Evolutionary conservation across 1,140 invertebrate genomes (phyloP), one percentile per base, ranked within the genome.

Genomic region (Ridgeia piscesae): DNA sequence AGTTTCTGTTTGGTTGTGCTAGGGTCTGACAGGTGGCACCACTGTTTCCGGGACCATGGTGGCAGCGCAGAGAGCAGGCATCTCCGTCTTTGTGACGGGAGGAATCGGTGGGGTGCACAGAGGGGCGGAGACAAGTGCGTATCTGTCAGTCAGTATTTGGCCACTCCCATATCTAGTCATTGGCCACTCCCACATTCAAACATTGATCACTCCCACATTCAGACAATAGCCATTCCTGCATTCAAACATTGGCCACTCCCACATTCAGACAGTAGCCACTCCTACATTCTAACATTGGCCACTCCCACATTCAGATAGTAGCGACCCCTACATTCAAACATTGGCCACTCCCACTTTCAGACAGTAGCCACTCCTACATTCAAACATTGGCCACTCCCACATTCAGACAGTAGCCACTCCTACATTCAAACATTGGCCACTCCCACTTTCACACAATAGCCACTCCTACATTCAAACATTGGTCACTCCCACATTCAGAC

Each of bases 1-100:
- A 17, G 91, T 34, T 42, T 93, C 95, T 34, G 58, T 77, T 77
- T 77, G 58, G 2, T 77, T 77, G 35, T 90, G 17, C 89, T 94
- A 97, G 95, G 96, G 96, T 92, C 94, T 97, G 48, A 97, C 97
- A 96, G 99, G 99, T 14, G 99, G 99, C 1, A 99, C 99, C 0
- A 99, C 99, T 0, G 99, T 99, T 0, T 98, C 99, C 9, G 98
- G 97, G 8, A 99, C 99, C 6, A 98, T 99, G 96, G 96, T 98
- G 21, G 96, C 98, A 27, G 98, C 99, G 2, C 96, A 98, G 89
- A 95, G 97, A 93, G 97, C 97, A 48, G 98, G 97, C 14, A 99
- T 99, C 94, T 96, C 97, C n/a, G 96, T 99, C 89, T 99, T 99
- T 97, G 99, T 98, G 11, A 99, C 99, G 91, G 97, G 97, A 77